Evolutionary conservation across 1,140 invertebrate species (phyloP).

Genomic region (Lineus longissimus): DNA sequence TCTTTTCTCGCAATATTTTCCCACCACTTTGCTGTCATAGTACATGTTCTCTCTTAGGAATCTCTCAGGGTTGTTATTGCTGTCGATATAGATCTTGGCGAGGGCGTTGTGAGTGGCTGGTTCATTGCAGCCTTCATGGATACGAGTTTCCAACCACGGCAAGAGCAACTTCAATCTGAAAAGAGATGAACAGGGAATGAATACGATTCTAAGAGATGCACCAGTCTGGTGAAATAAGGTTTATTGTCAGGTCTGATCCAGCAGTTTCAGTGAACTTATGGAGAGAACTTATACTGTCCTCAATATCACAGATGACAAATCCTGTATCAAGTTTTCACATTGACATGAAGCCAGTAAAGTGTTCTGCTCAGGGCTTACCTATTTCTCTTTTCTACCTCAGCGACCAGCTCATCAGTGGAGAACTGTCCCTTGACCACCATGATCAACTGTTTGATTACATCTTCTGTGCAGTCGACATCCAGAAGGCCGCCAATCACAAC

Average conservation of each 20-base stretch:
- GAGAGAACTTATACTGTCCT: no score
- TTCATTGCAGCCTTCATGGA: conserved; percentile 94
- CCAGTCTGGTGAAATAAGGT: no score
- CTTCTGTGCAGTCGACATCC: conserved; percentile 98
- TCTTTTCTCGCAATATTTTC: conserved; percentile 97
- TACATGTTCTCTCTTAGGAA: conserved; percentile 91
- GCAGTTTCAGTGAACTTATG: no score
- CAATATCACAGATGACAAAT: no score
- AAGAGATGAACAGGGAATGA: background rate
- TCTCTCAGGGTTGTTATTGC: conserved; percentile 98
- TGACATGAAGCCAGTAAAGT: conserved; percentile 20
- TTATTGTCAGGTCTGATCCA: no score
- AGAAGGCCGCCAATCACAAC: conserved; percentile 95
- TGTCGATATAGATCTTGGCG: conserved; percentile 99
- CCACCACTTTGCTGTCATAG: conserved; percentile 95
- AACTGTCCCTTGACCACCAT: conserved; percentile 94
- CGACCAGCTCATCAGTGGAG: conserved; percentile 97
- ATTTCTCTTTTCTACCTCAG: conserved; percentile 97
- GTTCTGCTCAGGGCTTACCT: conserved; percentile 53
- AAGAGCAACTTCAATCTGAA: conserved; percentile 79
- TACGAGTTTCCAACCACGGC: conserved; percentile 94
- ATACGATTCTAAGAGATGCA: background rate
- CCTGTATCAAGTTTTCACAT: no score
- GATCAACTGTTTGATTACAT: conserved; percentile 98
- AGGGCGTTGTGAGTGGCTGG: conserved; percentile 98